Percentiles rank a stretch among this genome's conserved stretches.
phyloP scores from a whole-genome alignment of 2,113 vertebrate genomes.

The Caracal caracal region DNA sequence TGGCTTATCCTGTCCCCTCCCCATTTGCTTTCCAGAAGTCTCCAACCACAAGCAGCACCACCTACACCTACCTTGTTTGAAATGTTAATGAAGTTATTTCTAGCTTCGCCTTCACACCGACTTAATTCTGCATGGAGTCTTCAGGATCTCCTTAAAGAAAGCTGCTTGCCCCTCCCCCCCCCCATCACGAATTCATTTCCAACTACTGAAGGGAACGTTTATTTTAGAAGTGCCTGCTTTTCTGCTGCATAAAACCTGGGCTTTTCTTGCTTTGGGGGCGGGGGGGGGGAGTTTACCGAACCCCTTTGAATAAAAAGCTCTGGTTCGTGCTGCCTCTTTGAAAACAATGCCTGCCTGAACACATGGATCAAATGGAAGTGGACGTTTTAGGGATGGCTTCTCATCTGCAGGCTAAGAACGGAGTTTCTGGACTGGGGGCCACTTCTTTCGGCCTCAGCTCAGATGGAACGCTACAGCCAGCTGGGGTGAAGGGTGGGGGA shows the following conservation, averaged over 20 bases:
- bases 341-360: background rate
- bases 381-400: background rate
- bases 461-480: background rate
- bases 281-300: background rate
- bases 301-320: background rate
- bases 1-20: background rate
- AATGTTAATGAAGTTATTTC: slow-evolving; percentile 5
- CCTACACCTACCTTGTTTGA: background rate
- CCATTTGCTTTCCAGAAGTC: background rate
- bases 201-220: background rate
- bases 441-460: background rate
- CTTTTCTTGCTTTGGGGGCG: background rate
- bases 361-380: background rate
- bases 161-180: background rate
- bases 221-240: background rate
- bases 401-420: background rate
- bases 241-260: background rate
- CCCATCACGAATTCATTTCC: background rate
- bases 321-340: background rate
- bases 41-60: background rate
- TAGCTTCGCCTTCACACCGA: background rate
- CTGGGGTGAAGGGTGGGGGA: background rate
- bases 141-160: background rate
- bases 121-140: background rate
- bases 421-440: background rate